Evolutionary conservation across 2,113 vertebrate species (phyloP).

Genomic region (Poecile atricapillus): DNA sequence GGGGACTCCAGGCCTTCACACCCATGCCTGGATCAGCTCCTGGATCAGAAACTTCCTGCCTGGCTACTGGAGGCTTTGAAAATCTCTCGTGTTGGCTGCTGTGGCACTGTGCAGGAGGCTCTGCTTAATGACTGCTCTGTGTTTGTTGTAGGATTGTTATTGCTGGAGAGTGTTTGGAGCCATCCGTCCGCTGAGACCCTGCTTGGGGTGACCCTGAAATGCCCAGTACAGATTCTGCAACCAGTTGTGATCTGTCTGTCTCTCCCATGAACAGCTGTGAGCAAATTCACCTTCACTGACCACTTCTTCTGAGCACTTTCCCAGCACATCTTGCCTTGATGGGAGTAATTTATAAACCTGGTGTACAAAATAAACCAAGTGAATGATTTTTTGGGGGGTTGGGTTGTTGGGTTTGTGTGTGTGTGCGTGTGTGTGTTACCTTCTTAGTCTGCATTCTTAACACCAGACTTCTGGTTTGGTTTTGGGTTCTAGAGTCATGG

Average conservation of each 20-base stretch:
- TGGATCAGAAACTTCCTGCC: neutral
- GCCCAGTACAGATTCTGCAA: neutral
- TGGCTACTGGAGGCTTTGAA: neutral
- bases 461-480: neutral
- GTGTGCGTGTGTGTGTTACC: neutral
- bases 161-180: neutral
- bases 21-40: accelerated
- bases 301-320: neutral
- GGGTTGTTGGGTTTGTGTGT: neutral
- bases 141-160: neutral
- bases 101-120: neutral
- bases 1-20: neutral
- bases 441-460: neutral
- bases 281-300: neutral
- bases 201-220: neutral
- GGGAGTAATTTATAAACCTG: neutral
- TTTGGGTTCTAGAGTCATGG: neutral
- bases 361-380: slow-evolving; percentile 21
- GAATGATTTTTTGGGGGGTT: neutral
- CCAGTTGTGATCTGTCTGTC: neutral
- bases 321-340: neutral
- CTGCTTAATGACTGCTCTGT: neutral
- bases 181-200: neutral
- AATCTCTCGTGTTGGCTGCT: neutral
- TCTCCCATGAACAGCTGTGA: neutral